Evolutionary conservation across 2,888 invertebrate species (phyloP).

Genomic region (Eucriotettix oculatus): DNA sequence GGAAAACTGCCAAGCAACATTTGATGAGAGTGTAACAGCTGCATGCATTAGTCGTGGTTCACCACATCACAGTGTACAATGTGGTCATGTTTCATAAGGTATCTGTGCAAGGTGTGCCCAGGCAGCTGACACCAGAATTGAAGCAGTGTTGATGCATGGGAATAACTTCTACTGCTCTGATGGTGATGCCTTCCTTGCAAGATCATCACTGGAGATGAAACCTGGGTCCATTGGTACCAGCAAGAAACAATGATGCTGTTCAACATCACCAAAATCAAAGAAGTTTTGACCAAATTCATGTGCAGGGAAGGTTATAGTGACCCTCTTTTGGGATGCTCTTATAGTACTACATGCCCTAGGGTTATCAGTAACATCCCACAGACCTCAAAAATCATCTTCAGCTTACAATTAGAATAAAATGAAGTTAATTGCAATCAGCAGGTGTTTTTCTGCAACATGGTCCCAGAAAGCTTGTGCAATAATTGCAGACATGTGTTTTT

Average conservation of each 20-base stretch:
- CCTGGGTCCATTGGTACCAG: not conserved
- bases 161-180: not conserved
- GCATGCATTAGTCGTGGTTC: not conserved
- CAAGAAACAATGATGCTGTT: not conserved
- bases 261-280: conserved; percentile 1
- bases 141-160: not conserved
- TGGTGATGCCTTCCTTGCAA: not conserved
- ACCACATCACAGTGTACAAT: not conserved
- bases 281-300: too few relatives aligned
- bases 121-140: not conserved
- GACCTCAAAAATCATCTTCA: too few relatives aligned
- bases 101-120: not conserved
- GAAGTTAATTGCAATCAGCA: too few relatives aligned
- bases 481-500: too few relatives aligned
- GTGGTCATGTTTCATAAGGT: not conserved
- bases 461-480: too few relatives aligned
- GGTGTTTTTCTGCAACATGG: too few relatives aligned
- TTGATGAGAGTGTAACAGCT: not conserved
- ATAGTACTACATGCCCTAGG: too few relatives aligned
- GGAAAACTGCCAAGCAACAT: not conserved
- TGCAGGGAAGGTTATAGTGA: conserved; percentile 2
- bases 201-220: not conserved
- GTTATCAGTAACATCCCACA: too few relatives aligned
- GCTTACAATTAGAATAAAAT: too few relatives aligned
- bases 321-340: too few relatives aligned